Base-by-base conservation (phyloP, 2,113 vertebrate genomes). In the Heliornis fulica region DNA sequence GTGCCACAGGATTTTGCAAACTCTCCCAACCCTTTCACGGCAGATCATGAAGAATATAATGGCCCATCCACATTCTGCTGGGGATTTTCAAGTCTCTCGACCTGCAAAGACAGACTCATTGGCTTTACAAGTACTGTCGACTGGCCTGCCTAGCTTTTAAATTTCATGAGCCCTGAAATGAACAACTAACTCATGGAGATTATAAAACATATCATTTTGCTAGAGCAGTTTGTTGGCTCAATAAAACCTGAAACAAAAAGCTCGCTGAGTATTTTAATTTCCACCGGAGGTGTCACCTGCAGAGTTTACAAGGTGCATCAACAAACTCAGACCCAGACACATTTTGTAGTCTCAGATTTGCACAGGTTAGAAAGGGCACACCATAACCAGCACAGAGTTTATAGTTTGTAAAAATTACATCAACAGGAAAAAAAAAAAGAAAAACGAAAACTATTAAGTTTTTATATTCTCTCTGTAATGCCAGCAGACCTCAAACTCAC, bases 91-190 rank as follows among this genome's bases (percentile, higher is more conserved):
- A 70, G 72, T 65, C 63, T 88, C 75, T 74, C 17, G 29, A 46
- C 34, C 72, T 75, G 65, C 59, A 64, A 87, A 71, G 68, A 48
- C 51, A 54, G 79, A 57, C 57, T 93, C 68, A 12, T 0, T 1
- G 51, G n/a, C 48, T 94, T 78, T 51, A 45, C 16, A 66, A 64
- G 65, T 43, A 56, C 69, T 78, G 51, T 46, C 0, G 1, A 69
- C 54, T 21, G n/a, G 75, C n/a, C 69, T 91, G 51, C 83, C 77
- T 71, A 70, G 40, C 53, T 68, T 87, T 84, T 91, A 60, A 87
- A 94, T 71, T 94, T 95, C 83, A 91, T 76, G 80, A 96, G 50
- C 80, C 87, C 81, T 94, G 89, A 96, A 95, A 95, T 87, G 77
- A 96, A 82, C 81, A 94, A 86, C 68, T 71, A 87, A 94, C 51